Evolutionary conservation across 2,888 invertebrate genomes (phyloP), one percentile per base, ranked within the genome.

Genomic region (Lithophane leautieri): DNA sequence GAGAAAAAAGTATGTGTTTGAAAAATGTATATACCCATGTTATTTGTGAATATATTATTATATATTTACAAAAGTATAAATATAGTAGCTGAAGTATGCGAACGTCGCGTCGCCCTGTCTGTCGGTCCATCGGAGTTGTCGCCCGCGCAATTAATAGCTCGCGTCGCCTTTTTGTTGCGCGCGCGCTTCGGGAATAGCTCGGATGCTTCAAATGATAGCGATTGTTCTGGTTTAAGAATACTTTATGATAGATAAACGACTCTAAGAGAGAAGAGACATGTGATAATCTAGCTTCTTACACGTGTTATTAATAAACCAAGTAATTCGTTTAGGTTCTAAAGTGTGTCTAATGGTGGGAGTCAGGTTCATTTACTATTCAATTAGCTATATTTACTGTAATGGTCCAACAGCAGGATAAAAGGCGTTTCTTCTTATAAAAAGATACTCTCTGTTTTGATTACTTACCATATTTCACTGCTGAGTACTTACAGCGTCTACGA

Each of bases 71-170:
- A 60, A 50, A 66, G 28, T 66, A 67, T 72, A 81, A 62, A 70
- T 71, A 69, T 66, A 66, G 60, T 56, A 47, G 28, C 40, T 28
- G 56, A 81, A 83, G 76, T 76, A 86, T 86, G 81, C 84, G 79
- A 76, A n/a, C 61, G 71, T 52, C 79, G 86, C 88, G 87, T 85
- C 87, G 76, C 82, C 68, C 85, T 83, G 87, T 87, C 88, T 87
- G 83, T 77, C 72, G 83, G 77, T 78, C 78, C 76, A 76, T 62
- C 75, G 75, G 25, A 58, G 63, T 76, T 75, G 82, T 84, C 86
- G 86, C 82, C 88, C 77, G 84, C 72, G 82, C 88, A 86, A 88
- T 87, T 87, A 87, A 87, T 87, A 86, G 87, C 82, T 19, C 52
- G 8, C 54, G 42, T 74, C 68, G 68, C 54, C 75, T 86, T 81